Evolutionary conservation across 2,888 invertebrate genomes (phyloP).

Genomic region (Drosophila tripunctata): DNA sequence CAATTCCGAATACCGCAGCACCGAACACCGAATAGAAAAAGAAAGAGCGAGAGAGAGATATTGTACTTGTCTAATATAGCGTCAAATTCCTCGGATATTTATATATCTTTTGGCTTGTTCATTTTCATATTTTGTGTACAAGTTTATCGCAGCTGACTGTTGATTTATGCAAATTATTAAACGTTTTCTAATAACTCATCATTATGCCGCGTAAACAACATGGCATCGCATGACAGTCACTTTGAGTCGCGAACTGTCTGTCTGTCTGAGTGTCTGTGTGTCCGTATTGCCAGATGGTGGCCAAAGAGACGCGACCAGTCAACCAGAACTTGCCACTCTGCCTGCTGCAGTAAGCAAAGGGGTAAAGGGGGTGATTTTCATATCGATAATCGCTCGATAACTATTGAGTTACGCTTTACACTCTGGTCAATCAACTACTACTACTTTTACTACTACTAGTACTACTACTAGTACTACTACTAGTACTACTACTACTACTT

Average conservation of each 20-base stretch:
- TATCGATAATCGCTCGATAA: conserved; percentile 1
- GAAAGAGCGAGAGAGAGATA: neutral
- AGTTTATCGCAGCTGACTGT: conserved; percentile 65
- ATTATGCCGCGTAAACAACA: conserved; percentile 79
- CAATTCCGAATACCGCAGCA: neutral
- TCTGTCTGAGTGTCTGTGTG: too few relatives aligned
- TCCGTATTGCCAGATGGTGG: conserved; percentile 6
- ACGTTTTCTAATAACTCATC: conserved; percentile 81
- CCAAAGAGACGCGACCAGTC: conserved; percentile 1
- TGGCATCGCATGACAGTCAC: conserved; percentile 70
- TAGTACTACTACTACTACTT: conserved; percentile 51
- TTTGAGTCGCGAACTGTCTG: conserved; percentile 29
- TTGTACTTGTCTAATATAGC: neutral
- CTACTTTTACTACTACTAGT: too few relatives aligned
- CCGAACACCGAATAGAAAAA: neutral
- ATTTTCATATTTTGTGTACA: conserved; percentile 66
- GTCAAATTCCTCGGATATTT: conserved; percentile 62
- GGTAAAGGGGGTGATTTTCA: too few relatives aligned
- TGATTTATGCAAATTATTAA: conserved; percentile 79
- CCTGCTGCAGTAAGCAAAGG: too few relatives aligned
- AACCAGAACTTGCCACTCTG: too few relatives aligned
- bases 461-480: too few relatives aligned
- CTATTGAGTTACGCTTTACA: conserved; percentile 1
- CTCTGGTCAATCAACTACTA: conserved; percentile 41
- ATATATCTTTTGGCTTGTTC: conserved; percentile 29